Conservation (phyloP, 2,113 vertebrate species). For the Anoura caudifer region DNA sequence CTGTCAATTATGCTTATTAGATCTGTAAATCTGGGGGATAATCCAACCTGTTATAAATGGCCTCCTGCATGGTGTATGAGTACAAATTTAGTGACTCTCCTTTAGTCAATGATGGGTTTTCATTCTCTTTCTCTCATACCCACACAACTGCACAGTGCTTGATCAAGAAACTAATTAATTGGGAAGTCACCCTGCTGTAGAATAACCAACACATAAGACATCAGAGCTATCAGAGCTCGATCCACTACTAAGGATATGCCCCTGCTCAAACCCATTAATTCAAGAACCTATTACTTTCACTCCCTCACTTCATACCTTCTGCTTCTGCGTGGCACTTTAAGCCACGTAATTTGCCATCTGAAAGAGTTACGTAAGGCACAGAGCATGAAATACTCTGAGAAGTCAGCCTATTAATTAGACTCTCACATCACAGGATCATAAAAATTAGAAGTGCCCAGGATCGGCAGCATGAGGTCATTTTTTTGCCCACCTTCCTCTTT, state of each 20-base stretch:
- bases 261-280: not conserved
- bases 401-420: not conserved
- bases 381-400: not conserved
- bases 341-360: not conserved
- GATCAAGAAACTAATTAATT: not conserved
- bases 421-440: not conserved
- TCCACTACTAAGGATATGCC: not conserved
- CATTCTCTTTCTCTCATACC: not conserved
- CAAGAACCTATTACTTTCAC: not conserved
- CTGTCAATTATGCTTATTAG: conserved; percentile 62
- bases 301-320: not conserved
- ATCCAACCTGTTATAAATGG: conserved; percentile 41
- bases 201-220: not conserved
- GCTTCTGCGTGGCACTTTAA: not conserved
- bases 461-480: conserved; percentile 44
- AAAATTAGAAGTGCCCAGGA: conserved; percentile 20
- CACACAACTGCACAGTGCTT: not conserved
- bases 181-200: not conserved
- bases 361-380: not conserved
- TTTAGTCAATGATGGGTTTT: conserved; percentile 22
- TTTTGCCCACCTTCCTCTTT: not conserved
- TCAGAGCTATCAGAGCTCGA: not conserved
- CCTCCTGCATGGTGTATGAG: not conserved
- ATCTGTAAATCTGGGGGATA: conserved; percentile 54
- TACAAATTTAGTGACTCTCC: not conserved